These are phyloP conservation scores for Xerus rutilus DNA, from an alignment of 2,797 vertebrate species.

Conservation along the genomic window DNA sequence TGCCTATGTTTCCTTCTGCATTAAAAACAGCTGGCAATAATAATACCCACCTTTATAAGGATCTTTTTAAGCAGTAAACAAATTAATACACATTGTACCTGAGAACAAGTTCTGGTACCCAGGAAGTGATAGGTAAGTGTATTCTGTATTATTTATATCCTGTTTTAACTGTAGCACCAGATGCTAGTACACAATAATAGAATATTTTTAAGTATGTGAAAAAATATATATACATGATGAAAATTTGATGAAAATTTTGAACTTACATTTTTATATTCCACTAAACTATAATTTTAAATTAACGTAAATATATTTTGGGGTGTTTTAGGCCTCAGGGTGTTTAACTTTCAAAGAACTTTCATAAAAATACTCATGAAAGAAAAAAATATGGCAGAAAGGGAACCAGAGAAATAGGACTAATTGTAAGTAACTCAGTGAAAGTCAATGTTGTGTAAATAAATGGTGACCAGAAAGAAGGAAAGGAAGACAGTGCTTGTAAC, in stretches of 20 bases:
- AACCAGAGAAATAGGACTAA: not conserved
- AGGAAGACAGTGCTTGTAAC: not conserved
- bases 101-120: not conserved
- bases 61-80: not conserved
- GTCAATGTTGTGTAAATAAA: not conserved
- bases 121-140: not conserved
- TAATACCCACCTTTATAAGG: not conserved
- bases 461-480: not conserved
- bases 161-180: not conserved
- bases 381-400: not conserved
- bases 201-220: not conserved
- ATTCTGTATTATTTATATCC: not conserved
- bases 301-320: not conserved
- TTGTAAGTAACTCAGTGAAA: not conserved
- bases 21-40: not conserved
- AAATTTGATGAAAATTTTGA: not conserved
- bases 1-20: not conserved
- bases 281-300: conserved; percentile 7
- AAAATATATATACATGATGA: not conserved
- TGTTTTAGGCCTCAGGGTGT: not conserved
- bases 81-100: not conserved
- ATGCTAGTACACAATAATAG: not conserved
- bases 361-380: not conserved
- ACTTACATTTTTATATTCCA: not conserved
- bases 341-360: not conserved